Evolutionary conservation across 2,888 invertebrate species (phyloP), one percentile per base, ranked within the genome.

Genomic region (Lithophane leautieri): DNA sequence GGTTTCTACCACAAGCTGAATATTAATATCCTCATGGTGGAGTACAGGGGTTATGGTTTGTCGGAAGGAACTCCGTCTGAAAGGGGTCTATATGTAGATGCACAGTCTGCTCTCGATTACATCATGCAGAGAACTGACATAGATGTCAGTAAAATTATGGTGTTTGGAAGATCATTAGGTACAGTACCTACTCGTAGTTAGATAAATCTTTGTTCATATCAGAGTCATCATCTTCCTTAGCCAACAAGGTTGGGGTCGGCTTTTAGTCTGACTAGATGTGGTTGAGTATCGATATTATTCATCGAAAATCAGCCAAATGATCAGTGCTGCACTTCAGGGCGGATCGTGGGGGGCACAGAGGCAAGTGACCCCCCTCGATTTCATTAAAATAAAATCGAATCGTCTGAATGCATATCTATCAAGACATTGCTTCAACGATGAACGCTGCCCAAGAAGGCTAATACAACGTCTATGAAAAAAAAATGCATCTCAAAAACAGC

Each of bases 41-140:
- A 99, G 92, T 99, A 99, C 91, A 97, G 99, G 87, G 99, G 99
- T 0, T 99, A 99, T 96, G 99, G 99, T 0, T 96, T 98, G 42
- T 99, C 99, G 11, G 98, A 98, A 89, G 99, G 99, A 0, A 96
- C 97, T 22, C 99, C 99, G 0, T 98, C 98, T 4, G 99, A 99
- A 94, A 97, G 97, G 87, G 99, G 99, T 7, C 94, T 99, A 4
- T 98, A 98, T 89, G 97, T 97, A 91, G 99, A 99, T 97, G 99
- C 99, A 4, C 97, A 98, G 91, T 97, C 99, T 70, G 98, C 98
- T 28, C 97, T 99, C 84, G 98, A 99, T 90, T 99, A 98, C 95
- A 96, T 99, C 44, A 97, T 97, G 90, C 97, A 98, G 71, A 97
- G 99, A 80, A 97, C 97, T 87, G 99, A 99, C 94, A 97, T 99